Percentiles rank a stretch among this genome's conserved stretches.
phyloP scores from a whole-genome alignment of 2,888 invertebrate genomes.

The Watsonalla binaria region DNA sequence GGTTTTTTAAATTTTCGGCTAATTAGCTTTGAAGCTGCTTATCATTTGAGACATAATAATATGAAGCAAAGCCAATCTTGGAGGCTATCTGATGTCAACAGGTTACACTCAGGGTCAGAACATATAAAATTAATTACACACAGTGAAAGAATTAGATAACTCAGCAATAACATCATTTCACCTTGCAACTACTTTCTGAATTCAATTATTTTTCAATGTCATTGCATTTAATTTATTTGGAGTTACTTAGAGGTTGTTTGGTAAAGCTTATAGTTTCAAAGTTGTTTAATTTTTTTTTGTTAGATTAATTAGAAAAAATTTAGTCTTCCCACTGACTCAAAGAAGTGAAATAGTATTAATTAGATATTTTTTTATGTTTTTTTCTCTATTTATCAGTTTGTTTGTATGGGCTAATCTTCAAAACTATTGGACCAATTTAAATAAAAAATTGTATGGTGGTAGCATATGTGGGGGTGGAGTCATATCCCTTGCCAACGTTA shows the following conservation, averaged over 20 bases:
- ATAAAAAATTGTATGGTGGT: no score
- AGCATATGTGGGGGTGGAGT: no score
- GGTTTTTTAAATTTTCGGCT: neutral
- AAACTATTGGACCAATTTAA: no score
- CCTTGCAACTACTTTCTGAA: neutral
- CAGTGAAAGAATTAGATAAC: neutral
- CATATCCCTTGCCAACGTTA: no score
- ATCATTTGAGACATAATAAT: neutral
- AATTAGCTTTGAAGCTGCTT: neutral
- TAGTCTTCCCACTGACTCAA: no score
- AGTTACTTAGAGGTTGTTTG: neutral
- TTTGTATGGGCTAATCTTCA: no score
- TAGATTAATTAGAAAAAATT: no score
- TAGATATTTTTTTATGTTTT: no score
- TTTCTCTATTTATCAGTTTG: no score
- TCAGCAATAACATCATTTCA: neutral
- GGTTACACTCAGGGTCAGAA: constrained; percentile 2
- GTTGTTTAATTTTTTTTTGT: no score
- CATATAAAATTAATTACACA: neutral
- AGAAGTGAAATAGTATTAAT: no score
- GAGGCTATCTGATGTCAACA: constrained; percentile 3
- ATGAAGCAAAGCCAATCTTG: neutral
- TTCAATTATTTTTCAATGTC: neutral
- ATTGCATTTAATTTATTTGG: neutral
- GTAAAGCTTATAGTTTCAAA: neutral